Evolutionary conservation across 2,113 vertebrate species (phyloP).

Genomic region (Mesoclemmys tuberculata): DNA sequence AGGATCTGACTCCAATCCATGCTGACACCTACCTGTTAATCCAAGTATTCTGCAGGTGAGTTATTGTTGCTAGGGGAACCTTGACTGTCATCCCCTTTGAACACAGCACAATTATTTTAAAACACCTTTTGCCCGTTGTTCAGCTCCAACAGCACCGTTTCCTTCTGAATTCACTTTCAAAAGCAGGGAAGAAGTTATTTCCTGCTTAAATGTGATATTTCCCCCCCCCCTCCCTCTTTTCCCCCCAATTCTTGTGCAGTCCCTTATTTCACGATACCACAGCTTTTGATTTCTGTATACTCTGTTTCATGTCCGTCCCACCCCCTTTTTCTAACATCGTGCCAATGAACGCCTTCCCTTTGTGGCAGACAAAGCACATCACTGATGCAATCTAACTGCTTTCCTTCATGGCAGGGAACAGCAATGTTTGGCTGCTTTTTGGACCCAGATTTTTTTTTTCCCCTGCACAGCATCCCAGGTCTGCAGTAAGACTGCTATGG

Average conservation of each 20-base stretch:
- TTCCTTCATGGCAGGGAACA: background rate
- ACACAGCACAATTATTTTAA: background rate
- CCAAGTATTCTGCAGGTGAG: too few species aligned
- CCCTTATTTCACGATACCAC: background rate
- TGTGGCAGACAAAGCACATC: background rate
- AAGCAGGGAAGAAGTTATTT: background rate
- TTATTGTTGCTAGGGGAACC: too few species aligned
- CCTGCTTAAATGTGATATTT: background rate
- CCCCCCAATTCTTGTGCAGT: background rate
- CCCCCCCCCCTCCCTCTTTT: too few species aligned
- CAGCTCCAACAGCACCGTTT: background rate
- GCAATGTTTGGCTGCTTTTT: background rate
- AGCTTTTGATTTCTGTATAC: background rate
- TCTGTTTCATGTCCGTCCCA: background rate
- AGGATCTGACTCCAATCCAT: too few species aligned
- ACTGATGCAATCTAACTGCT: background rate
- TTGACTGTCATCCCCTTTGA: too few species aligned
- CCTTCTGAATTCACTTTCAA: background rate
- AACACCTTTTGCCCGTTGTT: background rate
- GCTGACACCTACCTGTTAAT: too few species aligned
- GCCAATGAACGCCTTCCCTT: background rate
- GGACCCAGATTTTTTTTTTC: background rate
- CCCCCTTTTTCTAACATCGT: background rate
- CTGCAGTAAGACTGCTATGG: fast-evolving
- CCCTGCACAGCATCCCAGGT: background rate